Evolutionary conservation across 1,140 invertebrate genomes (phyloP), one percentile per base, ranked within the genome.

Genomic region (Cheumatopsyche charites): DNA sequence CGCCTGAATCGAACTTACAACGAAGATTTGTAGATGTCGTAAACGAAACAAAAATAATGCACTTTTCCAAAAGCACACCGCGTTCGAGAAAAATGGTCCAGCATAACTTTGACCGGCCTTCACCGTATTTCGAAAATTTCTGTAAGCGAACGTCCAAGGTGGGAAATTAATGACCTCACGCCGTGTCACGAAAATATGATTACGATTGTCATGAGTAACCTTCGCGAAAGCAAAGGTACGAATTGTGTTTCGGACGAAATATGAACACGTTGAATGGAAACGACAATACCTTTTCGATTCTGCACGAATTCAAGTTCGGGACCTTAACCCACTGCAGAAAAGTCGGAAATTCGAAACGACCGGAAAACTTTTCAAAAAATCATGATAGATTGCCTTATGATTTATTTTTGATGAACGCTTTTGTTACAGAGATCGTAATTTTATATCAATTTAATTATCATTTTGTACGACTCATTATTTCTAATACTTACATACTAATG

Each of bases 261-360:
- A 58, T 12, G 25, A 58, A 58, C 49, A 26, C 3, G 29, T 9
- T 9, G 3, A 9, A 3, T 9, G 29, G 9, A 36, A 36, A 36
- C 3, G 29, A 36, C 23, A 26, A 58, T 58, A 58, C 12, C 23
- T 47, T 4, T 23, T n/a, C 7, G 25, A 17, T 12, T 1, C 25
- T 12, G 21, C 13, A 12, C 23, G 12, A 25, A 47, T 66, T 49
- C 63, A 66, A 66, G 63, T 66, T 66, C 63, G 26, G 47, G 42
- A 66, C 63, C 63, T 66, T 66, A 42, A 66, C 63, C 63, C 63
- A 49, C 45, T 47, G 29, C 9, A 36, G 29, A 36, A 36, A 9
- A 17, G 42, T 23, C 43, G 21, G 63, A 49, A 66, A 15, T 23
- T 7, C 9, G 6, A 23, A 12, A 47, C 7, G 41, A 63, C 62